Conservation (phyloP, 2,888 invertebrate species). For the Liposcelis brunnea region DNA sequence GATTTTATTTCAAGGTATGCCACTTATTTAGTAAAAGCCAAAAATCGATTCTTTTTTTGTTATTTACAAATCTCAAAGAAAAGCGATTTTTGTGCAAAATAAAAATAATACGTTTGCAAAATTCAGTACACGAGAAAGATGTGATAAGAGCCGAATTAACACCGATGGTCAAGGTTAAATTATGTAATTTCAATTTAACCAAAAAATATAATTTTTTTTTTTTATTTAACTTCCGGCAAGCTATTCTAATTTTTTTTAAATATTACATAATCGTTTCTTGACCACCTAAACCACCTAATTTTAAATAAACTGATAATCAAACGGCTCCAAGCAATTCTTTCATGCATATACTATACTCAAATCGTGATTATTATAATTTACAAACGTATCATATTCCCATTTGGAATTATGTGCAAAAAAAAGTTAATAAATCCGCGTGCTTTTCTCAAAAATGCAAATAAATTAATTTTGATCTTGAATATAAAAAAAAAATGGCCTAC, state of each 20-base stretch:
- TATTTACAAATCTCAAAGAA: not conserved
- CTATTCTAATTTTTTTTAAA: too few relatives aligned
- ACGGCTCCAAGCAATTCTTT: too few relatives aligned
- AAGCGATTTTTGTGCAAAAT: not conserved
- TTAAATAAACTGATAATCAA: too few relatives aligned
- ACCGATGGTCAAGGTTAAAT: constrained; percentile 8
- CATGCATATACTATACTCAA: too few relatives aligned
- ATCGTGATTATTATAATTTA: not conserved
- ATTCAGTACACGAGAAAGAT: constrained; percentile 1
- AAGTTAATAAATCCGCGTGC: not conserved
- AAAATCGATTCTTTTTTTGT: not conserved
- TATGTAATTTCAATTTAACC: not conserved
- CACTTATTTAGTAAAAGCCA: not conserved
- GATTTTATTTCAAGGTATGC: not conserved
- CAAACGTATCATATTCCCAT: not conserved
- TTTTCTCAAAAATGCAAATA: constrained; percentile 3
- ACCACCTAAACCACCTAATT: too few relatives aligned
- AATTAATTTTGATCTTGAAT: not conserved
- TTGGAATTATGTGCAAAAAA: not conserved
- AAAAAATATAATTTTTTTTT: not conserved
- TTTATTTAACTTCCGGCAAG: too few relatives aligned
- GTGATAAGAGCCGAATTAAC: not conserved
- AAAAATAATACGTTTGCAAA: not conserved
- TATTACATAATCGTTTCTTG: too few relatives aligned
- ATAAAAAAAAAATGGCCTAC: constrained; percentile 16